These are phyloP conservation scores for Leptopilina syphax DNA, from an alignment of 2,888 invertebrate genomes.

Conservation along the genomic window DNA sequence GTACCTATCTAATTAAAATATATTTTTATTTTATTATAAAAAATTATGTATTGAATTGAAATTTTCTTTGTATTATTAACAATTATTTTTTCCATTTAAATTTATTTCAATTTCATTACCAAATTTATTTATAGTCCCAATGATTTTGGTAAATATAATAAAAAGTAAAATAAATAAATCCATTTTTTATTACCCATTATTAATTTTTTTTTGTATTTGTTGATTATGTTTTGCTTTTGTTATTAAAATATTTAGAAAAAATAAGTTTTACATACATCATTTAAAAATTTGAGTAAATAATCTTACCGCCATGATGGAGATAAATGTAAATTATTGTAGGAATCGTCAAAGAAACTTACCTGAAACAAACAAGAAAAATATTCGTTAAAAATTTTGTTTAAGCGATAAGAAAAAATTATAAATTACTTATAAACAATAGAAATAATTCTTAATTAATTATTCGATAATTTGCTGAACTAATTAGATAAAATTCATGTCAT, in stretches of 20 bases:
- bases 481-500: neutral
- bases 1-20: too few relatives aligned
- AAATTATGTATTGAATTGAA: too few relatives aligned
- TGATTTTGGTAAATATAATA: too few relatives aligned
- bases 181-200: neutral
- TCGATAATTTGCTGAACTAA: neutral
- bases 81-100: too few relatives aligned
- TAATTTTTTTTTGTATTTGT: neutral
- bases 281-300: neutral
- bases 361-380: slow-evolving; percentile 11
- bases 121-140: too few relatives aligned
- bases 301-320: slow-evolving; percentile 16
- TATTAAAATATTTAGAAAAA: neutral
- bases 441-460: neutral
- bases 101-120: too few relatives aligned
- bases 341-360: slow-evolving; percentile 20
- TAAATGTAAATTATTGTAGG: neutral
- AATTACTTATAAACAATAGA: neutral
- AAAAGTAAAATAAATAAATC: too few relatives aligned
- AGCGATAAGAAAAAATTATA: neutral
- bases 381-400: neutral
- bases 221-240: too few relatives aligned
- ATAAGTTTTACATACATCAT: too few relatives aligned
- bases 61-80: too few relatives aligned
- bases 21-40: too few relatives aligned